Evolutionary conservation across 2,113 vertebrate genomes (phyloP), one percentile per base, ranked within the genome.

Genomic region (Tor tambroides): DNA sequence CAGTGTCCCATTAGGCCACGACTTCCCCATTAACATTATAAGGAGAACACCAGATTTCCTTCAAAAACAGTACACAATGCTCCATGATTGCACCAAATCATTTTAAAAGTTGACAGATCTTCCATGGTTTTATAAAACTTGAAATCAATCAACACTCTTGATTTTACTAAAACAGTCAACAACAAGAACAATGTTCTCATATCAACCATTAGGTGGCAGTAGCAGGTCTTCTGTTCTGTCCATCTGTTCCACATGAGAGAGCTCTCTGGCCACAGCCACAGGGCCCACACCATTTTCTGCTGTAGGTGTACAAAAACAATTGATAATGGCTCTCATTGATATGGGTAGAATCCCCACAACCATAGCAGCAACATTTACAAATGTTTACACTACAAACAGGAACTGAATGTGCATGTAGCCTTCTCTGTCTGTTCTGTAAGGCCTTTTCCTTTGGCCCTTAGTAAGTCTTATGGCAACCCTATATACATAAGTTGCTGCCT

Each of bases 91-190:
- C 76, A 79, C 49, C 28, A 56, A 35, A 51, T 32, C 8, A 78
- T 54, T 10, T 78, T 17, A 78, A 32, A 78, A 32, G 46, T 19
- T 5, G 7, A 9, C 8, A 23, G 32, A 3, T 79, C 17, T 3
- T 79, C 4, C 49, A 56, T 56, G 0, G 26, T 11, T 79, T 35
- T 23, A 54, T 49, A 51, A 30, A 15, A 51, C 0, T 28, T 17
- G 21, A 79, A 79, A 54, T 79, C 76, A 54, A 79, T 6, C 17
- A 28, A 21, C 23, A 75, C 41, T 76, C 72, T 76, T 14, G 41
- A 76, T 76, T 46, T 76, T 2, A 26, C 21, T 41, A 46, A 43
- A 46, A 5, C 26, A 28, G 1, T 5, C 11, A 49, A 5, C n/a
- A 2, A 28, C 1, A 3, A 56, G 6, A 56, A 19, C 2, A 2